phyloP scores from a whole-genome alignment of 1,140 invertebrate genomes.

The Euglossa dilemma region DNA sequence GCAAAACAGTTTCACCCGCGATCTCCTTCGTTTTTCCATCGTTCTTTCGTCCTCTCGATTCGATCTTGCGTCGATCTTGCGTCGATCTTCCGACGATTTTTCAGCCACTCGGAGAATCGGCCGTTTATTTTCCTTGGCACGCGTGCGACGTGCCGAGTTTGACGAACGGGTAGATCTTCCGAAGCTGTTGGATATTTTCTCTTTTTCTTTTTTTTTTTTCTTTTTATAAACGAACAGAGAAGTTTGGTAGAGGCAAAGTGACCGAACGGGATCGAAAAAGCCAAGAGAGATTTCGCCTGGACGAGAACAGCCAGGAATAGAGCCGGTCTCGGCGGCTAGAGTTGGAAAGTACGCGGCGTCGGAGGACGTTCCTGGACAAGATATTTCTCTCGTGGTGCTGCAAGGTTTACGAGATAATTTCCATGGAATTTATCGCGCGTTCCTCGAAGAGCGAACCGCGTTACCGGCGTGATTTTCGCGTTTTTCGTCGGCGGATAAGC shows the following conservation, averaged over 20 bases:
- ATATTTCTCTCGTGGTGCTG: neutral
- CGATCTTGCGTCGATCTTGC: no score
- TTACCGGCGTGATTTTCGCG: neutral
- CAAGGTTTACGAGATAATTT: no score
- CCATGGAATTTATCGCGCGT: no score
- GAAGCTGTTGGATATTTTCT: no score
- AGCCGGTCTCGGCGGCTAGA: neutral
- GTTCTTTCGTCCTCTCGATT: no score
- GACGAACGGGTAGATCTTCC: neutral
- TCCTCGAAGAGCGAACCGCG: neutral
- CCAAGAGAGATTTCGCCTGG: neutral
- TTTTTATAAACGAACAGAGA: neutral
- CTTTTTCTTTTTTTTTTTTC: no score
- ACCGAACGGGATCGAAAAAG: neutral
- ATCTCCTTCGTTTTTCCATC: neutral
- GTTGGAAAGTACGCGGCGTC: neutral
- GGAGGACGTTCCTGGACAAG: neutral
- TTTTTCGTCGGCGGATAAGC: neutral
- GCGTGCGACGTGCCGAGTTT: neutral
- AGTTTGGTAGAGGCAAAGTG: neutral
- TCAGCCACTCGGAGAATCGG: neutral
- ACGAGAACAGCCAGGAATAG: neutral
- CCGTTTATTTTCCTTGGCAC: conserved; percentile 3
- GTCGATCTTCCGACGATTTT: neutral
- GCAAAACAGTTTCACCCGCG: neutral